A percentile compares a stretch with the other conserved stretches of the same genome.
These are phyloP conservation scores for Poeciliopsis retropinna DNA, from an alignment of 2,113 vertebrate species.

Conservation along the genomic window DNA sequence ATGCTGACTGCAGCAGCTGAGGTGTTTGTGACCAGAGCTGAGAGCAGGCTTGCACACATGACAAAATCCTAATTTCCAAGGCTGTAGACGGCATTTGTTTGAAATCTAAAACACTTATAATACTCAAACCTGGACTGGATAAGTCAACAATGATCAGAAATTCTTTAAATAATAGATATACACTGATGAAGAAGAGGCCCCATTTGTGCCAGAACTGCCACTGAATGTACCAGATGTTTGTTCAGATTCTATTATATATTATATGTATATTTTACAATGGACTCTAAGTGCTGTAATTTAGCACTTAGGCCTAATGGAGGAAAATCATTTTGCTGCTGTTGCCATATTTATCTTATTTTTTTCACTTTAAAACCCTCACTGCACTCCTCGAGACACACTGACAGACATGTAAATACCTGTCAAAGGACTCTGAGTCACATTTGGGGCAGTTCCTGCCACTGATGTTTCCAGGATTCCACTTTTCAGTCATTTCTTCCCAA, in stretches of 20 bases:
- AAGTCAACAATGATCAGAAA: too few species aligned
- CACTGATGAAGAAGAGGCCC: too few species aligned
- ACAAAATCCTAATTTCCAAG: too few species aligned
- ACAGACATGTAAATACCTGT: neutral
- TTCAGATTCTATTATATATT: conserved; percentile 23
- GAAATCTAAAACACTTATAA: too few species aligned
- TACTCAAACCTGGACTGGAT: too few species aligned
- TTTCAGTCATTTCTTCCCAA: conserved; percentile 1
- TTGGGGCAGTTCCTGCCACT: neutral
- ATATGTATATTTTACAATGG: conserved; percentile 38
- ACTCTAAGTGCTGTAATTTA: conserved; percentile 26
- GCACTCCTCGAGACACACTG: conserved; percentile 11
- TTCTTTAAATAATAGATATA: too few species aligned
- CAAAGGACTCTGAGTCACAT: neutral
- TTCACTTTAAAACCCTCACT: conserved; percentile 15
- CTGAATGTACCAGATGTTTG: conserved; percentile 4
- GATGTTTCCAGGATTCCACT: neutral
- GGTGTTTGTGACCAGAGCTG: too few species aligned
- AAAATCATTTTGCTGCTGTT: conserved; percentile 21
- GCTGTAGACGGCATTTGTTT: too few species aligned
- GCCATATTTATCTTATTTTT: neutral
- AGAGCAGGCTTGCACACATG: too few species aligned
- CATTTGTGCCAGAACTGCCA: too few species aligned
- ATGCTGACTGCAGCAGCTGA: too few species aligned
- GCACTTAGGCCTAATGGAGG: conserved; percentile 25